Evolutionary conservation across 2,888 invertebrate species (phyloP).

Genomic region (Ganaspis brasiliensis): DNA sequence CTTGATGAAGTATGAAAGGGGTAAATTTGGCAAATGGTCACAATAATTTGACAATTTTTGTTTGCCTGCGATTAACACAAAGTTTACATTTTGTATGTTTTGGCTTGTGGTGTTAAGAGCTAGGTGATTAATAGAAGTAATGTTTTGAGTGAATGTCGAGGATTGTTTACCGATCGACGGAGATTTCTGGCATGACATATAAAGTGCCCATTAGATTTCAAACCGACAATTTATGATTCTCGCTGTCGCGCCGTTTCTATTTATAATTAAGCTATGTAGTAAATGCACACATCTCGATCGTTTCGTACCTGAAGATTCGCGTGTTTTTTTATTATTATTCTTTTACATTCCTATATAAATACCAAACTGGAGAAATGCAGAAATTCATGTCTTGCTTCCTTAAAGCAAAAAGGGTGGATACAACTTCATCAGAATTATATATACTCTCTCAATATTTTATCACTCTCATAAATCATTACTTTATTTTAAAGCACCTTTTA

Average conservation of each 20-base stretch:
- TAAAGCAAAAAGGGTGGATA: not conserved
- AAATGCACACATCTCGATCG: conserved; percentile 20
- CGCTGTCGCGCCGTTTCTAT: conserved; percentile 75
- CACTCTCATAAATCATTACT: not conserved
- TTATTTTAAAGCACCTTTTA: too few relatives aligned
- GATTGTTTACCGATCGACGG: conserved; percentile 9
- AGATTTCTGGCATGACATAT: conserved; percentile 8
- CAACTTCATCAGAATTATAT: not conserved
- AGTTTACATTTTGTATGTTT: not conserved
- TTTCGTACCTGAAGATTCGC: conserved; percentile 23
- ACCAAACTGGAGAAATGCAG: not conserved
- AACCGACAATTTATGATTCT: conserved; percentile 75
- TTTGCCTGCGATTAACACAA: not conserved
- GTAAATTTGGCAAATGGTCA: not conserved
- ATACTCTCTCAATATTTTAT: not conserved
- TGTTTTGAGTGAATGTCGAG: conserved; percentile 11
- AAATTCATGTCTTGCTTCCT: not conserved
- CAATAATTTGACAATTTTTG: not conserved
- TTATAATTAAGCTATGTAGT: conserved; percentile 63
- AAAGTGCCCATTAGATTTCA: conserved; percentile 58
- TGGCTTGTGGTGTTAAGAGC: not conserved
- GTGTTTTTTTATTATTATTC: not conserved
- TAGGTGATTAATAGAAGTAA: conserved; percentile 9
- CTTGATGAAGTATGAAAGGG: not conserved
- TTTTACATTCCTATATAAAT: not conserved